Percentiles rank a stretch among this genome's conserved stretches.
Evolutionary conservation across 2,888 invertebrate genomes (phyloP).

Genomic region (Synergus gifuensis): DNA sequence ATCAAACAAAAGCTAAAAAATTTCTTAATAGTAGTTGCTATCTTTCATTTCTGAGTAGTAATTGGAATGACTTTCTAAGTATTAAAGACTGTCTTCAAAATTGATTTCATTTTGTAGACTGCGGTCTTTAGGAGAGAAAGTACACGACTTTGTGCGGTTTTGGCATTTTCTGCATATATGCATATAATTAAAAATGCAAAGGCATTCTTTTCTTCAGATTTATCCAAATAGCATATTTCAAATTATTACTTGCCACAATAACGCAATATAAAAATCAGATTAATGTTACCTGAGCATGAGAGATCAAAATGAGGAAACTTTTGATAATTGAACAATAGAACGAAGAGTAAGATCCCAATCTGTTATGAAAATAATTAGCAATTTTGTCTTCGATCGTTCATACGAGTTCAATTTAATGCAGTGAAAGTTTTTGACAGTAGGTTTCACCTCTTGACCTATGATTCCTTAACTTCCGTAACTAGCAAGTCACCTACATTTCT

Average conservation of each 20-base stretch:
- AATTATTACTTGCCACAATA: too few relatives aligned
- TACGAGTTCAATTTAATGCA: constrained; percentile 39
- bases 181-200: neutral
- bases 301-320: too few relatives aligned
- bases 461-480: constrained; percentile 27
- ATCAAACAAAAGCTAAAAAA: neutral
- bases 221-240: too few relatives aligned
- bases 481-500: neutral
- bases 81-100: constrained; percentile 26
- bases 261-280: too few relatives aligned
- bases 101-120: constrained; percentile 21
- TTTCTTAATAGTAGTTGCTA: neutral
- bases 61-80: constrained; percentile 24
- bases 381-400: neutral
- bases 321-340: too few relatives aligned
- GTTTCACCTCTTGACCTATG: constrained; percentile 59
- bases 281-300: too few relatives aligned
- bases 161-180: constrained; percentile 15
- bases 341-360: too few relatives aligned
- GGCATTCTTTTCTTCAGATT: neutral
- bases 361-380: neutral
- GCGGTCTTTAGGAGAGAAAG: constrained; percentile 14
- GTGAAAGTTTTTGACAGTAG: constrained; percentile 58
- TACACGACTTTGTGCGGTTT: neutral
- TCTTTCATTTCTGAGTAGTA: constrained; percentile 3